phyloP scores from a whole-genome alignment of 2,888 invertebrate genomes.

The Globia sparganii region DNA sequence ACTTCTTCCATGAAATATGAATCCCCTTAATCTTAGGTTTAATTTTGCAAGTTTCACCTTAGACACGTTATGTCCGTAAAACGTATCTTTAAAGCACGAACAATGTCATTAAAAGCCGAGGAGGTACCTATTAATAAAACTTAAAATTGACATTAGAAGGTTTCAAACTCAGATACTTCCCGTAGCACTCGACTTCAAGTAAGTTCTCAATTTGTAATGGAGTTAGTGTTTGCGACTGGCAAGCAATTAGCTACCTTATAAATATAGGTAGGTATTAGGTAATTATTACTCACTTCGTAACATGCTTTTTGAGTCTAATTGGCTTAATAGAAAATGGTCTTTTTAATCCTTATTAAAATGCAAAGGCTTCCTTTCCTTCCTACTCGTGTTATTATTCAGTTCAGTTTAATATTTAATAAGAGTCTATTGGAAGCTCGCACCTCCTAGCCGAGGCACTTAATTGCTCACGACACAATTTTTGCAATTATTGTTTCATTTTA shows the following conservation, averaged over 20 bases:
- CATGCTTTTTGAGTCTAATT: slow-evolving; percentile 54
- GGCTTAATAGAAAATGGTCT: slow-evolving; percentile 56
- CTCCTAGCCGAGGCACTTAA: slow-evolving; percentile 46
- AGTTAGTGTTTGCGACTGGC: slow-evolving; percentile 61
- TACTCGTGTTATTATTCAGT: slow-evolving; percentile 59
- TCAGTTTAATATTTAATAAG: slow-evolving; percentile 62
- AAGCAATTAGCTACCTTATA: slow-evolving; percentile 45
- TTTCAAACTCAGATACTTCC: slow-evolving; percentile 68
- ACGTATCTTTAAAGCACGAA: slow-evolving; percentile 10
- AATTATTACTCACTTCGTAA: slow-evolving; percentile 57
- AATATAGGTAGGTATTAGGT: slow-evolving; percentile 55
- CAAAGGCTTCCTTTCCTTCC: slow-evolving; percentile 61
- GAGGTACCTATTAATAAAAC: slow-evolving; percentile 58
- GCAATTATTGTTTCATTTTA: slow-evolving; percentile 52
- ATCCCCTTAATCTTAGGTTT: neutral
- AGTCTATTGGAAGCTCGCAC: slow-evolving; percentile 49
- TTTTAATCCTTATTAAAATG: slow-evolving; percentile 65
- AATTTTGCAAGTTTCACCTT: slow-evolving; percentile 7
- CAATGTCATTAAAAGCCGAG: slow-evolving; percentile 18
- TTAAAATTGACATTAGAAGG: slow-evolving; percentile 68
- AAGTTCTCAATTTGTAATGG: slow-evolving; percentile 66
- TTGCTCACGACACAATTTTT: slow-evolving; percentile 49
- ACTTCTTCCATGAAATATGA: neutral
- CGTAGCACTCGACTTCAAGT: slow-evolving; percentile 55
- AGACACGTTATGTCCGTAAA: neutral